Evolutionary conservation across 2,888 invertebrate species (phyloP), one percentile per base, ranked within the genome.

Genomic region (Tanytarsus gracilentus): DNA sequence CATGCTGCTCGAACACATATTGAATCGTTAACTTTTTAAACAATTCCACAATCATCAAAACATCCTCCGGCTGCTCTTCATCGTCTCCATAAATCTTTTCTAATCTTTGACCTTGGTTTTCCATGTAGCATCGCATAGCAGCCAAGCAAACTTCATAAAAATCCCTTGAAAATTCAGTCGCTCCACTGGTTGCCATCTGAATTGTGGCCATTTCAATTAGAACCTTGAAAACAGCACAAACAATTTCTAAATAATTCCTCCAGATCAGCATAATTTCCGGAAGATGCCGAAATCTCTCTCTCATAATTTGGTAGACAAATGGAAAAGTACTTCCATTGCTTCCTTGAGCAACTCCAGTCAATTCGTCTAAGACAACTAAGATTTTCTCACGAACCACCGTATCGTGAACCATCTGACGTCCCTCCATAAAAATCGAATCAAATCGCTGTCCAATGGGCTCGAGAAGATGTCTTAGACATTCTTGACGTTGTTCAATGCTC

Each of bases 401-500:
- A 1, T 58, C 48, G 14, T 58, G 44, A 2, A 14, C 9, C 1
- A 16, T 6, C 14, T 48, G 18, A n/a, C 14, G n/a, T 8, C 21
- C 29, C 7, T 44, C 58, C 8, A 29, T n/a, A 11, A 26, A 16
- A n/a, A 58, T 25, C 6, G 26, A 11, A n/a, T 58, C 58, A 48
- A 58, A 58, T 27, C 48, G 14, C 7, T 27, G 11, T 18, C 48
- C 60, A 66, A 78, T 63, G 68, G 75, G 63, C 69, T 71, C 63
- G 71, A 80, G 63, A 72, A 81, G 77, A 65, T 63, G 67, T 62
- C 71, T 69, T 55, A 69, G 72, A 62, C 71, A 74, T 25, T 48
- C 25, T 29, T 58, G 44, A 4, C 23, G 16, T 21, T 48, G 48
- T 11, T 44, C 40, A 8, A 26, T 21, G 18, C 36, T 39, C 18